Percentiles rank a stretch among this genome's conserved stretches.
Conservation (phyloP, 2,113 vertebrate species). For the Mesembrinibis cayennensis region DNA sequence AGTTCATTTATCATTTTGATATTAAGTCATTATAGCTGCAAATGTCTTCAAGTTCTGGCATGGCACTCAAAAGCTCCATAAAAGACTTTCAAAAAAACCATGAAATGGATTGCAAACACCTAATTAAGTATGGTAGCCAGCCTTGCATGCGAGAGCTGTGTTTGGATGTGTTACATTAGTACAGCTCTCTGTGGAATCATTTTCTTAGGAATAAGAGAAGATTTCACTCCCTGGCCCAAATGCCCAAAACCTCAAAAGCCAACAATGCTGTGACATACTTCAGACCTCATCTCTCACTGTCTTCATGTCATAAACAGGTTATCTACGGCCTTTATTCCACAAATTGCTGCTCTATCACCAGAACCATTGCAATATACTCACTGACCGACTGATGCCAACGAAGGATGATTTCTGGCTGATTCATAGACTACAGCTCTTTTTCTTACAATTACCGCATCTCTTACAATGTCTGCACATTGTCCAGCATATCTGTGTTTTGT, state of each 20-base stretch:
- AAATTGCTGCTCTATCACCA: not conserved
- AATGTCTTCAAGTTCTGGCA: not conserved
- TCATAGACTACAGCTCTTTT: not conserved
- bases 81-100: not conserved
- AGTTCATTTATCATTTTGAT: not conserved
- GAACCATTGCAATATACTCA: not conserved
- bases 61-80: not conserved
- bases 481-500: not conserved
- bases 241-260: not conserved
- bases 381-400: not conserved
- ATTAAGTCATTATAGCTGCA: not conserved
- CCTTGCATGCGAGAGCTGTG: not conserved
- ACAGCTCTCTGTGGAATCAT: not conserved
- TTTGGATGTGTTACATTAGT: not conserved
- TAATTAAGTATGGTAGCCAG: not conserved
- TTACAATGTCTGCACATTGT: not conserved
- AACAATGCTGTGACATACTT: not conserved
- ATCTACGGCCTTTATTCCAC: fast-evolving
- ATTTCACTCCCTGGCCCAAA: not conserved
- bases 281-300: not conserved
- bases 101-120: not conserved
- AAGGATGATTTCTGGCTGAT: not conserved
- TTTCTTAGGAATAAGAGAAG: not conserved
- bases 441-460: not conserved
- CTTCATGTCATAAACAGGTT: not conserved